phyloP scores from a whole-genome alignment of 2,888 invertebrate genomes.

The Lydus trimaculatus region DNA sequence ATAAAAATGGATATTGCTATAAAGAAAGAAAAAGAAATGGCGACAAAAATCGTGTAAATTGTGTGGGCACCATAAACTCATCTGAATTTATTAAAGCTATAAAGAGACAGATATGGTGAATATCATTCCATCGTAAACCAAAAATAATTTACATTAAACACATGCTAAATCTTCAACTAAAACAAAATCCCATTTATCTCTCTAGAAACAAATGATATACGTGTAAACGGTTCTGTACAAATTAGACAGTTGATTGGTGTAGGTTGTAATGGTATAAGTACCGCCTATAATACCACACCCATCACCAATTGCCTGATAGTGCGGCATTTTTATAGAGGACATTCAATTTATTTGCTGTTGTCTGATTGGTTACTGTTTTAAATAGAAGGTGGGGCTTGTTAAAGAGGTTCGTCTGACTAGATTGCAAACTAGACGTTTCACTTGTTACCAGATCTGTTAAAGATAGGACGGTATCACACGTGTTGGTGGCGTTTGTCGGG shows the following conservation, averaged over 20 bases:
- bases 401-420: conserved; percentile 48
- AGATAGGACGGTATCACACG: conserved; percentile 50
- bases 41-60: conserved; percentile 2
- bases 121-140: conserved; percentile 49
- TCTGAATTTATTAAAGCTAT: conserved; percentile 47
- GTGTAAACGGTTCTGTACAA: conserved; percentile 50
- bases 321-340: conserved; percentile 48
- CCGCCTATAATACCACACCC: conserved; percentile 33
- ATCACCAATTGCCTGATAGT: conserved; percentile 41
- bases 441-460: conserved; percentile 58
- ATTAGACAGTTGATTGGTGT: conserved; percentile 55
- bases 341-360: conserved; percentile 35
- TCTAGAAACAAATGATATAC: conserved; percentile 56
- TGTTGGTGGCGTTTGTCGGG: conserved; percentile 28
- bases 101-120: conserved; percentile 28
- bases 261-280: conserved; percentile 41
- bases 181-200: conserved; percentile 61
- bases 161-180: conserved; percentile 60
- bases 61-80: conserved; percentile 48
- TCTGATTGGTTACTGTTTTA: conserved; percentile 40
- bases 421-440: conserved; percentile 53
- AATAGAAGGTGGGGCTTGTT: conserved; percentile 46
- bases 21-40: background rate
- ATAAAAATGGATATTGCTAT: background rate
- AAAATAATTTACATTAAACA: conserved; percentile 60